phyloP scores from a whole-genome alignment of 2,113 vertebrate genomes.

The Neodon shergylaensis region DNA sequence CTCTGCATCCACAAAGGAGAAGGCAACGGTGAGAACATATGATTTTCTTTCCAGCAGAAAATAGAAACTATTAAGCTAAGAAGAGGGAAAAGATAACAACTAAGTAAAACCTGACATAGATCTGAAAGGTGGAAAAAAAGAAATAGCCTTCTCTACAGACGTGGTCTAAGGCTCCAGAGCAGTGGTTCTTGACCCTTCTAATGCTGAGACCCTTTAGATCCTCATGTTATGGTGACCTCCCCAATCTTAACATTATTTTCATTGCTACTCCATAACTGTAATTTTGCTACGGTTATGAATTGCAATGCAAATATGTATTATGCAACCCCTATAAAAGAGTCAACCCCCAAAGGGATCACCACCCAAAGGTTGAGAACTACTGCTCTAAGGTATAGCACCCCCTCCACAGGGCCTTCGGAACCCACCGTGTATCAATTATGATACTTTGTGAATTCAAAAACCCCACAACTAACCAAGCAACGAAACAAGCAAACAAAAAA shows the following conservation, averaged over 20 bases:
- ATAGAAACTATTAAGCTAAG: slow-evolving; percentile 24
- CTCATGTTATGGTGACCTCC: background rate
- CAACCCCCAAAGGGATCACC: no score
- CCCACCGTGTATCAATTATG: background rate
- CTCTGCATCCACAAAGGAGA: background rate
- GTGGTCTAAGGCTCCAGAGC: background rate
- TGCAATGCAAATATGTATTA: background rate
- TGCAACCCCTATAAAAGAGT: background rate
- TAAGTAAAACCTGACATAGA: background rate
- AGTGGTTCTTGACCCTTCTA: background rate
- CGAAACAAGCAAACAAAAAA: background rate
- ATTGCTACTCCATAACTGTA: background rate
- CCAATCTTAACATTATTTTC: background rate
- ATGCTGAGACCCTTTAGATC: background rate
- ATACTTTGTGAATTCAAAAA: background rate
- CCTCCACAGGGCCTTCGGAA: background rate
- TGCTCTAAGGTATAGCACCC: background rate
- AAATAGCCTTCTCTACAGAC: accelerated
- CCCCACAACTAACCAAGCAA: background rate
- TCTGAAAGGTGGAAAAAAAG: background rate
- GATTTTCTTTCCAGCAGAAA: slow-evolving; percentile 32
- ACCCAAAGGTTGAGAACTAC: no score
- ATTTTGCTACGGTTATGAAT: background rate
- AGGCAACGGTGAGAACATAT: background rate
- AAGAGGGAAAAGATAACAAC: slow-evolving; percentile 20